These are phyloP conservation scores for Rhyzopertha dominica DNA, from an alignment of 1,140 invertebrate genomes.

Conservation along the genomic window DNA sequence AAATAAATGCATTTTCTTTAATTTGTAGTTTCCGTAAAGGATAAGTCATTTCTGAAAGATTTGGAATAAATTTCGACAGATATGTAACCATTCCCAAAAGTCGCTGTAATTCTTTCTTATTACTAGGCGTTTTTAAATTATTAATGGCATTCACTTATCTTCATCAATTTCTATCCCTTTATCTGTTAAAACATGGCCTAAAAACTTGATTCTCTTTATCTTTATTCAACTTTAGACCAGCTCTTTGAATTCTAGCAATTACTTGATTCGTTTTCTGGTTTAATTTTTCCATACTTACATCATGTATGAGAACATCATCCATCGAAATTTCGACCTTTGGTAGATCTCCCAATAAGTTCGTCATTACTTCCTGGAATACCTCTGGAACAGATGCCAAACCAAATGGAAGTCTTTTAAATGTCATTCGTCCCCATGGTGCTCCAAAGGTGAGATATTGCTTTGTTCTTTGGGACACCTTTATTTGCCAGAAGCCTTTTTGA, in stretches of 20 bases:
- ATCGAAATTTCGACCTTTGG: conserved; percentile 30
- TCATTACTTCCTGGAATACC: conserved; percentile 41
- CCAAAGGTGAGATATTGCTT: too few species aligned
- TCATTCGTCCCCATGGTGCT: too few species aligned
- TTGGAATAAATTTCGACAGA: conserved; percentile 39
- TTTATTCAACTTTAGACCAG: conserved; percentile 29
- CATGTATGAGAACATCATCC: conserved; percentile 42
- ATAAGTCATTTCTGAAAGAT: conserved; percentile 22
- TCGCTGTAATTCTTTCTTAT: conserved; percentile 35
- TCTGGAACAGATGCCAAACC: conserved; percentile 37
- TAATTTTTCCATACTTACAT: conserved; percentile 30
- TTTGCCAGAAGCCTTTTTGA: too few species aligned
- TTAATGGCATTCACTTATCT: conserved; percentile 40
- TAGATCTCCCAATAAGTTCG: conserved; percentile 31
- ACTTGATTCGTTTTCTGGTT: conserved; percentile 30
- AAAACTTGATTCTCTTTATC: conserved; percentile 35
- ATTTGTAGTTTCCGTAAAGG: background rate
- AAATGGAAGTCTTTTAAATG: conserved; percentile 36
- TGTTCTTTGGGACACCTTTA: too few species aligned
- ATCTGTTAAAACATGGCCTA: conserved; percentile 41
- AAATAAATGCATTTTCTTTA: too few species aligned
- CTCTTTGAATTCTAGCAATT: conserved; percentile 22
- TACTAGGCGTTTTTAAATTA: conserved; percentile 34
- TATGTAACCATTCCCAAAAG: conserved; percentile 44
- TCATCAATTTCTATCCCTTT: conserved; percentile 36